Evolutionary conservation across 2,888 invertebrate species (phyloP), one percentile per base, ranked within the genome.

Genomic region (Rhamnusium bicolor): DNA sequence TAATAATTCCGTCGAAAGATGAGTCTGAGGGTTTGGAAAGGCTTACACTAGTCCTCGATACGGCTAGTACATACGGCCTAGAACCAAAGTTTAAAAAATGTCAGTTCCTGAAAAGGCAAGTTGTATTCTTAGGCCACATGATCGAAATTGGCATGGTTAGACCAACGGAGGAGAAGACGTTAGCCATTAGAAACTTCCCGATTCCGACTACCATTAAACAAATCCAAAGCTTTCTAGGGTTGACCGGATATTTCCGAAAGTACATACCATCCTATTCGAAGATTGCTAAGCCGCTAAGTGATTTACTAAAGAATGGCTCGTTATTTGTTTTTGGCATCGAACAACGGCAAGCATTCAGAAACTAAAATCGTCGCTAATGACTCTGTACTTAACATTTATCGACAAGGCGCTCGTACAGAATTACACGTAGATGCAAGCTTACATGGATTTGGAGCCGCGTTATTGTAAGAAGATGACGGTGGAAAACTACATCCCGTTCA

Each of bases 401-500:
- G 27, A 24, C 29, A 56, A 27, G 27, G n/a, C 12, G 56, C 56
- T 8, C 56, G 56, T 27, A 56, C 27, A 0, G 56, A 56, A 14
- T 56, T 56, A 16, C 56, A 56, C 6, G 77, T 75, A 2, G 79
- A 79, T 46, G 79, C 80, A 4, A 69, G 71, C 18, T 73, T 60
- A 32, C 27, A 74, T 47, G 80, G 79, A 1, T 74, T 62, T 65
- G 77, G 78, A 14, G 72, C 77, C 10, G 47, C 63, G 29, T 40
- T 80, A 18, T 16, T 77, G 32, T 79, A 79, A 75, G 29, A 21
- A 21, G 56, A 32, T 8, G 56, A 61, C 12, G 71, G 71, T 14
- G 77, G 78, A 32, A 72, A 75, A 49, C 65, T 80, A 3, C 79
- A 82, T 54, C 80, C 79, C 12, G 73, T 83, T 1, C 77, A 76